A percentile compares a stretch with the other conserved stretches of the same genome.
These are phyloP conservation scores for Taurulus bubalis DNA, from an alignment of 2,113 vertebrate genomes.

Conservation along the genomic window DNA sequence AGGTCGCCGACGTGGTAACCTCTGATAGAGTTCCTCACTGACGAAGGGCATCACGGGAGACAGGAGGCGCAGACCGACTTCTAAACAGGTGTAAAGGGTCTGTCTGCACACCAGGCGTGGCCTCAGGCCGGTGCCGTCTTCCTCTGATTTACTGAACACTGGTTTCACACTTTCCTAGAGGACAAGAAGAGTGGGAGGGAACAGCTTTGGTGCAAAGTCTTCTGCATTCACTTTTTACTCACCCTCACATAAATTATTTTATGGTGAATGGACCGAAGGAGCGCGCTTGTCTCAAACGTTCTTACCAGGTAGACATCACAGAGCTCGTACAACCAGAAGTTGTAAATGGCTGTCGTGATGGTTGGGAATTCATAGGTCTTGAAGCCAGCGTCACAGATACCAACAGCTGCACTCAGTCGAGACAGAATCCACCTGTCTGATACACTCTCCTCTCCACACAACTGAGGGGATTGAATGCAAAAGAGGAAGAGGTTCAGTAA, in stretches of 20 bases:
- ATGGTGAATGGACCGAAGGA: background rate
- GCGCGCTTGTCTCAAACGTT: background rate
- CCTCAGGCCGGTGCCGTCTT: conserved; percentile 64
- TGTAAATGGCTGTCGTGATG: conserved; percentile 90
- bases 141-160: conserved; percentile 80
- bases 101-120: conserved; percentile 82
- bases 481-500: conserved; percentile 8
- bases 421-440: conserved; percentile 91
- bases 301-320: conserved; percentile 92
- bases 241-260: background rate
- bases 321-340: conserved; percentile 95
- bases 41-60: conserved; percentile 93
- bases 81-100: conserved; percentile 91
- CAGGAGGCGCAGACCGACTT: conserved; percentile 88
- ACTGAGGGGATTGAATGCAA: conserved; percentile 65
- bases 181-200: background rate
- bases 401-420: conserved; percentile 86
- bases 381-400: conserved; percentile 84
- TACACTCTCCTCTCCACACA: conserved; percentile 84
- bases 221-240: background rate
- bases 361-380: conserved; percentile 88
- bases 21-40: conserved; percentile 91
- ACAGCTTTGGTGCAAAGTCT: background rate
- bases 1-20: conserved; percentile 84
- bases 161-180: conserved; percentile 91